Base-by-base conservation (phyloP, 2,797 vertebrate species). In the Trichosurus vulpecula region DNA sequence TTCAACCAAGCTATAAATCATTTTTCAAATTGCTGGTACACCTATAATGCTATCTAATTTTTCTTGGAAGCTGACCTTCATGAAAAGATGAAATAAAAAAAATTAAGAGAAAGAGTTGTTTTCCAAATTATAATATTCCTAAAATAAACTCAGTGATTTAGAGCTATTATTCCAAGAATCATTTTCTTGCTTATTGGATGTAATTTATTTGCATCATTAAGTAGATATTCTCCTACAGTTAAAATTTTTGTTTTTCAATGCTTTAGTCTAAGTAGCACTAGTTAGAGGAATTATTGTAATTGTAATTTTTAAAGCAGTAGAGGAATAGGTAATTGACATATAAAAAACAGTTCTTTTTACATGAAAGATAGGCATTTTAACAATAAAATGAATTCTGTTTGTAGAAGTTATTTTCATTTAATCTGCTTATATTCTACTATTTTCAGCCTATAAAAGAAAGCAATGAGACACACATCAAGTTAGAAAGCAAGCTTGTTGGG, bases 1-100 rank as follows among this genome's bases (percentile, higher is more conserved):
- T 98, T 97, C 96, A 95, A 66, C 93, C 56, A 93, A 95, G 95
- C 90, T 94, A 61, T 94, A 97, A 96, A 95, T 95, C 91, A n/a
- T 94, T 96, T 96, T 95, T 95, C 90, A 96, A 93, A 92, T 93
- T 87, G 11, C 96, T 92, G 94, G 93, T 96, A 96, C 96, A 54
- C 93, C 95, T 93, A 96, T 94, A 97, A 92, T 94, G 25, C 10
- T 31, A 91, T 97, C 96, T 96, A 92, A 95, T 94, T 97, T 97
- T 97, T 97, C 94, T 92, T 97, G 52, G 87, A 97, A 93, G 95
- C 52, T 95, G 93, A 53, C 74, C 90, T 93, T 93, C 93, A 61
- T 93, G 81, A 97, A 95, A 91, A 97, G 54, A 91, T 93, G 87
- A 97, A 96, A 94, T 94, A 55, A 95, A 29, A 96, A 52, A 96